Base-by-base conservation (phyloP, 2,113 vertebrate species). In the Microtus oregoni region DNA sequence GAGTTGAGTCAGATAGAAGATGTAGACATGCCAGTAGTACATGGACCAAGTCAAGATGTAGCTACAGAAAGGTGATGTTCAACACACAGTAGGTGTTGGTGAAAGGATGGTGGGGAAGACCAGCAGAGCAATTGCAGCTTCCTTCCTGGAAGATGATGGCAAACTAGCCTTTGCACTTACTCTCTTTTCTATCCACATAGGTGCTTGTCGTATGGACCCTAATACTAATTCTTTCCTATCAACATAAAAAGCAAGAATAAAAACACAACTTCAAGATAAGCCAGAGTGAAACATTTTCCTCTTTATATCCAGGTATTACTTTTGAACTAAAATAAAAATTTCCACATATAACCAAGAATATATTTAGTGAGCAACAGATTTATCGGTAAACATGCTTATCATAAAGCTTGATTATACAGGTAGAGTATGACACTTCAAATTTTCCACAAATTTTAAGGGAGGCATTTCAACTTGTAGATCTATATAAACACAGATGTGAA, bases 321-420 rank as follows among this genome's bases (percentile, higher is more conserved):
- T 86, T 28, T 70, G 88, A 94, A 78, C 9, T 28, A 41, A 93
- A 92, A 93, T 73, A 95, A 91, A 94, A 96, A 87, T 91, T 67
- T 47, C 32, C 86, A 96, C 41, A 87, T 87, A 28, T 35, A 95
- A 76, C 3, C n/a, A 92, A 41, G 70, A 41, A 30, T 81, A 92
- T 90, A 47, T 96, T 97, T 95, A 61, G 52, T 78, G 63, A 93
- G 32, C 75, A 97, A 92, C 61, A 94, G 67, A n/a, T 94, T 96
- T 95, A 97, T 95, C 91, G 90, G 79, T 97, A 86, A 92, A 90
- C 63, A 94, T 65, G n/a, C 86, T 96, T 76, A 92, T 81, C 85
- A 95, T 75, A 90, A 87, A 96, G 90, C 82, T 88, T 81, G 44
- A 76, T 83, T 96, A 93, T 61, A 17, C 87, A 96, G 65, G 86